Percentiles rank a stretch among this genome's conserved stretches.
These are phyloP conservation scores for Idris sp. DNA, from an alignment of 1,140 invertebrate species.

Conservation along the genomic window DNA sequence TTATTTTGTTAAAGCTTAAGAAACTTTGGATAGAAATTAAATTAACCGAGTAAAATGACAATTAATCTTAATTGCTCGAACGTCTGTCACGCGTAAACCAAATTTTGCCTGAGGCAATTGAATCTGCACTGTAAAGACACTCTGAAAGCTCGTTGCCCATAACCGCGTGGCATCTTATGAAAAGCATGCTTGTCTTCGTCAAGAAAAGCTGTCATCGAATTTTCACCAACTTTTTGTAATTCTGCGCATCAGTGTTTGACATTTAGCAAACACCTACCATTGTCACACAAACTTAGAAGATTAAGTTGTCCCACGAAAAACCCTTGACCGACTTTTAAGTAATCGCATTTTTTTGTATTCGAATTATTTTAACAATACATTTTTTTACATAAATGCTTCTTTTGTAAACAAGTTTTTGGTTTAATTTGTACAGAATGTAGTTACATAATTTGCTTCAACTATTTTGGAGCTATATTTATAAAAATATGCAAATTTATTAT, in stretches of 20 bases:
- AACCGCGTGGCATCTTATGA: constrained; percentile 10
- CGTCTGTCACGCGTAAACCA: constrained; percentile 41
- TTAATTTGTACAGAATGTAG: too few relatives aligned
- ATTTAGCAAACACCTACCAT: constrained; percentile 30
- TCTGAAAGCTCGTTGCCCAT: constrained; percentile 31
- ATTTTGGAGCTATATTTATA: too few relatives aligned
- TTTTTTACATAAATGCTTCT: too few relatives aligned
- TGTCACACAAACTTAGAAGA: constrained; percentile 36
- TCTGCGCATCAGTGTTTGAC: constrained; percentile 22
- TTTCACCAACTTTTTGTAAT: constrained; percentile 15
- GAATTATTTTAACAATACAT: constrained; percentile 27
- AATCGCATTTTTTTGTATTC: constrained; percentile 37
- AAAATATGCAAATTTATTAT: too few relatives aligned
- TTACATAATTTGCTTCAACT: too few relatives aligned
- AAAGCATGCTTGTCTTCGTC: constrained; percentile 17
- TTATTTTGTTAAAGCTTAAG: too few relatives aligned
- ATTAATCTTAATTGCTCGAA: constrained; percentile 47
- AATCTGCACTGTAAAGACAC: constrained; percentile 41
- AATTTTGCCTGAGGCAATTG: constrained; percentile 46
- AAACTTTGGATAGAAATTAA: neutral
- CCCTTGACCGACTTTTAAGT: constrained; percentile 43
- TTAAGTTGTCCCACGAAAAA: constrained; percentile 27
- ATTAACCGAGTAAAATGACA: constrained; percentile 15
- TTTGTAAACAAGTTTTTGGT: too few relatives aligned
- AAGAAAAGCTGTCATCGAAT: constrained; percentile 24